These are phyloP conservation scores for Copsychus sechellarum DNA, from an alignment of 2,113 vertebrate species.

Conservation along the genomic window DNA sequence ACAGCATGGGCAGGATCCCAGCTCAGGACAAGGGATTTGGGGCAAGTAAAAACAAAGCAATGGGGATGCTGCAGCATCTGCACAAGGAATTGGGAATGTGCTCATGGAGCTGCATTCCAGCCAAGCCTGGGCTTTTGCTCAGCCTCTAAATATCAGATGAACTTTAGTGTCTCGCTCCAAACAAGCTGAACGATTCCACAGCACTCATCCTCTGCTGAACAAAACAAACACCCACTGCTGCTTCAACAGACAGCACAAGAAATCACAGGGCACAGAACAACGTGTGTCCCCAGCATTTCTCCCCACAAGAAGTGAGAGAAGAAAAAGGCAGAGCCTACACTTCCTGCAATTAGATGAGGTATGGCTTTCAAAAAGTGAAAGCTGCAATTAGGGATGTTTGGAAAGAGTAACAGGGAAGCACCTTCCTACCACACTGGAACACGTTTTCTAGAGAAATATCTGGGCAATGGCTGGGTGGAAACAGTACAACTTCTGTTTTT, in stretches of 20 bases:
- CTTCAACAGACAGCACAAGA: neutral
- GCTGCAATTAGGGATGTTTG: constrained; percentile 45
- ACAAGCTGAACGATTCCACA: neutral
- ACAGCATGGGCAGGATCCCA: neutral
- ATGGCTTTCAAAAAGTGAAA: constrained; percentile 25
- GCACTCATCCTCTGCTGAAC: constrained; percentile 3
- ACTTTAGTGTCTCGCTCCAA: neutral
- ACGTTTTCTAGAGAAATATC: neutral
- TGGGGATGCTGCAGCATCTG: neutral
- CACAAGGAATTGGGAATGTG: neutral
- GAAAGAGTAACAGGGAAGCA: neutral
- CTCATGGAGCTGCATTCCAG: neutral
- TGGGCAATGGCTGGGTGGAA: neutral
- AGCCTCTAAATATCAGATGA: neutral
- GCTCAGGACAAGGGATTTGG: neutral
- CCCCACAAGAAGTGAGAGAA: neutral
- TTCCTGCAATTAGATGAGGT: constrained; percentile 54
- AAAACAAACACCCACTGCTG: constrained; percentile 40
- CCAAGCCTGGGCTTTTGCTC: neutral
- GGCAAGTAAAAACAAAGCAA: neutral
- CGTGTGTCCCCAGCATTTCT: neutral
- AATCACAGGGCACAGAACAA: neutral
- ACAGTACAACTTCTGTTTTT: neutral
- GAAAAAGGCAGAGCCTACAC: neutral
- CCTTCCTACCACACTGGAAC: neutral